Base-by-base conservation (phyloP, 2,797 vertebrate genomes). In the Tragopan temminckii region DNA sequence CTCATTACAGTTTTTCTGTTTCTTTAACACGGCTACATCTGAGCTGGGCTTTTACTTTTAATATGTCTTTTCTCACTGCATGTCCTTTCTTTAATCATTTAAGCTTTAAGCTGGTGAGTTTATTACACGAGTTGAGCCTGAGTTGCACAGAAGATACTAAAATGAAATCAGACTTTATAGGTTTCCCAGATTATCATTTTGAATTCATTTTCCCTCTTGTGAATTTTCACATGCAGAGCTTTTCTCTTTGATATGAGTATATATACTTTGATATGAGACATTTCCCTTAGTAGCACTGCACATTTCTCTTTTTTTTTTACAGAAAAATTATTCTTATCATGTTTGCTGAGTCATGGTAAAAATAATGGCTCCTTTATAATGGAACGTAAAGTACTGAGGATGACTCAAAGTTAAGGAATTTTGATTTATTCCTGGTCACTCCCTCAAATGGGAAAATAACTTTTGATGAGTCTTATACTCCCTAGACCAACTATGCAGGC, bases 21-120 rank as follows among this genome's bases (percentile, higher is more conserved):
- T 94, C 42, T 93, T 94, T 90, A 94, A 90, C 55, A 36, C 80
- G 79, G 79, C 82, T 96, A 85, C 88, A 93, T 95, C 88, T 50
- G 63, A 96, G 72, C 70, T 52, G 48, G 75, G 42, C 79, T 97
- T 97, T 95, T 97, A 95, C 88, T 96, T 97, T 91, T 96, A 96
- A 92, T 93, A 79, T 58, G 24, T 80, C 69, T 88, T 80, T 81
- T 86, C 90, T 55, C 80, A 64, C 69, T 85, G 31, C 9, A 11
- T 92, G 66, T 94, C 95, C 86, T 89, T 95, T 92, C 90, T 79
- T 95, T 92, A 96, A 96, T 95, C 0, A 4, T 96, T 96, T 96
- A 94, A 93, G 58, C 62, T 94, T 95, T 80, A 96, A 92, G 83
- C 62, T 94, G 53, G 90, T 96, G 77, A 90, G 81, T 88, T 78